Percentiles rank a stretch among this genome's conserved stretches.
These are phyloP conservation scores for Rostratula benghalensis DNA, from an alignment of 2,113 vertebrate species.

Conservation along the genomic window DNA sequence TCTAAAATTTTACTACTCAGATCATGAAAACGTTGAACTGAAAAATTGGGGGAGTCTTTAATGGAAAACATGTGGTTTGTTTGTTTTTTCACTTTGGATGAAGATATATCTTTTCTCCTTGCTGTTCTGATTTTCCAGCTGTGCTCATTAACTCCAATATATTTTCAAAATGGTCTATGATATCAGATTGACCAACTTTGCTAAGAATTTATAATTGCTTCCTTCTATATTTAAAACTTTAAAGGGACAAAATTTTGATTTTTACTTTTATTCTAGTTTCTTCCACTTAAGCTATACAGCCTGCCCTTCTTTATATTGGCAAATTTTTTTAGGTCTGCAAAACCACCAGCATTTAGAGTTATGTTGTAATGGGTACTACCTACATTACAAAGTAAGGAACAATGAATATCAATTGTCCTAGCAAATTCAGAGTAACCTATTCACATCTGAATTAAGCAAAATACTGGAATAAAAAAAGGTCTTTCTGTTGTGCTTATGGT, in stretches of 20 bases:
- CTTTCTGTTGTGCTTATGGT: not conserved
- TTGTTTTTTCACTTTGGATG: not conserved
- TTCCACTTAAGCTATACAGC: not conserved
- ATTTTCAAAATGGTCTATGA: not conserved
- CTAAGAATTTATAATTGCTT: not conserved
- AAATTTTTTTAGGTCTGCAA: not conserved
- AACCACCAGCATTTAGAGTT: not conserved
- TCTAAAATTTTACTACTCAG: not conserved
- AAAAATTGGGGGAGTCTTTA: not conserved
- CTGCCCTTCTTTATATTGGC: not conserved
- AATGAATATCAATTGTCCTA: not conserved
- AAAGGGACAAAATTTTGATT: not conserved
- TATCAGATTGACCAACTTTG: not conserved
- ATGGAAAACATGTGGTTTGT: accelerated
- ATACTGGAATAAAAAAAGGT: not conserved
- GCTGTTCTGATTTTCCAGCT: not conserved
- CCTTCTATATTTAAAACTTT: not conserved
- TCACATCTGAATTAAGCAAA: not conserved
- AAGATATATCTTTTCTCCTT: not conserved
- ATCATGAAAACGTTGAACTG: not conserved
- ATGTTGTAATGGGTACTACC: not conserved
- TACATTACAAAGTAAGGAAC: not conserved
- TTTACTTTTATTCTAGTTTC: not conserved
- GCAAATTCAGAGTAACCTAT: not conserved
- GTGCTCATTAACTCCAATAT: not conserved